Base-by-base conservation (phyloP, 2,888 invertebrate species). In the Crematogaster levior region DNA sequence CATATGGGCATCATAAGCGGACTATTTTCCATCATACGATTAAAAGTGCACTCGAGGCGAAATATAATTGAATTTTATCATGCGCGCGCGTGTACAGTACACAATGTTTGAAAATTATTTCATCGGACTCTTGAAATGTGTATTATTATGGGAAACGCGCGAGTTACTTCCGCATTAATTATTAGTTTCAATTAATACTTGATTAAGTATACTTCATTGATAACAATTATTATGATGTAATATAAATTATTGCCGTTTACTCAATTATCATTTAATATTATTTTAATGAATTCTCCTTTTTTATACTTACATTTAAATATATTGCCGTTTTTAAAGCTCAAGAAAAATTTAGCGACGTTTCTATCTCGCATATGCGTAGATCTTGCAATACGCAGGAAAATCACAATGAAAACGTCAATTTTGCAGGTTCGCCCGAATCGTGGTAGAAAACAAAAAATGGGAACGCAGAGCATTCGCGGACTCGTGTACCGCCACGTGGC, bases 401-500 rank as follows among this genome's bases (percentile, higher is more conserved):
- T 40, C 40, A 40, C 77, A 56, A 77, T 68, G 43, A n/a, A 56
- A 43, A 56, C 56, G 70, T 77, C 77, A 30, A 58, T 68, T 56
- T 21, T 37, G 65, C n/a, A 27, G 37, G 15, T 46, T 24, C 15
- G 46, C 37, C n/a, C 46, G 18, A 27, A 53, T 37, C 48, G 37
- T 9, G 18, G n/a, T 30, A 5, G 43, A 34, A 79, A 68, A 56
- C n/a, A 24, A 51, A 79, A 79, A 68, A 68, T 56, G n/a, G 21
- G 51, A 30, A 75, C 37, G 63, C 74, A 5, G 24, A 65, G 9
- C 65, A 27, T 5, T n/a, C 63, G 65, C 53, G 66, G 53, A 77
- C 12, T 43, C 77, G 70, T 68, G 77, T 79, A 34, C 43, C 34
- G 74, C 66, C 85, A 66, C 81, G 70, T 72, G 77, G 63, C 68